Conservation (phyloP, 2,888 invertebrate species). For the Amitus sp. region DNA sequence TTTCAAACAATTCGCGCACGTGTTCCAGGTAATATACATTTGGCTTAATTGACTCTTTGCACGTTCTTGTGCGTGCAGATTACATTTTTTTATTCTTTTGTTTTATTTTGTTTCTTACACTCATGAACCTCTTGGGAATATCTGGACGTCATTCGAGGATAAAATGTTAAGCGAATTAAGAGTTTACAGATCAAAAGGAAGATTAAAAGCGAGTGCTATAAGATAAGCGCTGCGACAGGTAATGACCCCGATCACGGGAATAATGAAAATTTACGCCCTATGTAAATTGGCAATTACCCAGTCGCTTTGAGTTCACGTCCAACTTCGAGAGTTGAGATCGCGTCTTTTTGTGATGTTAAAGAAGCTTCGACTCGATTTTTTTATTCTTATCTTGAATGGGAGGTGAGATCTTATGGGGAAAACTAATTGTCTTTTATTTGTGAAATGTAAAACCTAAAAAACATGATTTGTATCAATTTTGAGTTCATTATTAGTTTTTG, state of each 20-base stretch:
- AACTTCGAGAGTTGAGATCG: not conserved
- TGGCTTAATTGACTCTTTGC: not conserved
- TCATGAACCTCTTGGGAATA: too few species aligned
- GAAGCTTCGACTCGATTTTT: too few species aligned
- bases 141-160: constrained; percentile 16
- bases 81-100: not conserved
- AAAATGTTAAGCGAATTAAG: constrained; percentile 31
- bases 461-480: too few species aligned
- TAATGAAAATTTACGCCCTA: constrained; percentile 37
- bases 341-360: too few species aligned
- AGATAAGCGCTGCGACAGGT: constrained; percentile 10
- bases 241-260: constrained; percentile 20
- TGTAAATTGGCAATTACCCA: constrained; percentile 36
- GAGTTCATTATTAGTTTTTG: too few species aligned
- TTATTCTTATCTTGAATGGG: too few species aligned
- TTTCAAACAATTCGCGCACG: constrained; percentile 11
- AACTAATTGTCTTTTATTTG: too few species aligned
- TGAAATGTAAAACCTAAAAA: too few species aligned
- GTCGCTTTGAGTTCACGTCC: not conserved
- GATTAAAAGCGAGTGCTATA: constrained; percentile 26
- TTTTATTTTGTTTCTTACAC: too few species aligned
- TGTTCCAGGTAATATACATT: not conserved
- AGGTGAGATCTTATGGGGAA: too few species aligned
- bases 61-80: not conserved
- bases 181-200: constrained; percentile 10